Base-by-base conservation (phyloP, 2,113 vertebrate species). In the Perca schrenkii region DNA sequence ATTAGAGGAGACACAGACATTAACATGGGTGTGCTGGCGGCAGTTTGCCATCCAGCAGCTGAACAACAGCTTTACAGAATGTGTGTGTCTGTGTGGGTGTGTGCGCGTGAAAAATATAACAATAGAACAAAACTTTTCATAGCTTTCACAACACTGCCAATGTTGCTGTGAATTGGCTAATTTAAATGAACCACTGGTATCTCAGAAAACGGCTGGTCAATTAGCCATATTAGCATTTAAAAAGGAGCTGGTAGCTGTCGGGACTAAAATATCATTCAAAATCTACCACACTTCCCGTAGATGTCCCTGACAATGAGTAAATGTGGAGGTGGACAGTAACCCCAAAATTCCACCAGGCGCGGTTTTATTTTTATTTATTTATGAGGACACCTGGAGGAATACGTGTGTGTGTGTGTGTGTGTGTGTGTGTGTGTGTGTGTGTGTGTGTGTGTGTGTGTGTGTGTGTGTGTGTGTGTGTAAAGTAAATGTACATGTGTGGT, bases 1-100 rank as follows among this genome's bases (percentile, higher is more conserved):
- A 83, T 85, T 76, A 85, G 6, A 76, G 46, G 50, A 68, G 46
- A 63, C 40, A 72, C 50, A 53, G 49, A 74, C 40, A 83, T 74
- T 62, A 66, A 77, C 65, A 81, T 53, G 34, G 25, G 19, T 49
- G 60, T 43, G 58, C 49, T 64, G 49, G 49, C 61, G 1, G 61
- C 77, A 67, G 69, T 12, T 73, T n/a, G 19, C 11, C 31, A 17
- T 57, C 67, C 36, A 56, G 80, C 60, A 70, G 63, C 40, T 63
- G 8, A 63, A 54, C 74, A 73, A 34, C 67, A 56, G 74, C 31
- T 53, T 74, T 17, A 68, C 28, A 80, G 47, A 54, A 40, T 4
- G 4, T 21, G 65, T 6, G 34, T 73, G 47, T 78, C 52, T 78
- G 57, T 50, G 43, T 74, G 49, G 50, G 10, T 65, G 49, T 28